These are phyloP conservation scores for Vipera ursinii DNA, from an alignment of 2,797 vertebrate species.

Conservation along the genomic window DNA sequence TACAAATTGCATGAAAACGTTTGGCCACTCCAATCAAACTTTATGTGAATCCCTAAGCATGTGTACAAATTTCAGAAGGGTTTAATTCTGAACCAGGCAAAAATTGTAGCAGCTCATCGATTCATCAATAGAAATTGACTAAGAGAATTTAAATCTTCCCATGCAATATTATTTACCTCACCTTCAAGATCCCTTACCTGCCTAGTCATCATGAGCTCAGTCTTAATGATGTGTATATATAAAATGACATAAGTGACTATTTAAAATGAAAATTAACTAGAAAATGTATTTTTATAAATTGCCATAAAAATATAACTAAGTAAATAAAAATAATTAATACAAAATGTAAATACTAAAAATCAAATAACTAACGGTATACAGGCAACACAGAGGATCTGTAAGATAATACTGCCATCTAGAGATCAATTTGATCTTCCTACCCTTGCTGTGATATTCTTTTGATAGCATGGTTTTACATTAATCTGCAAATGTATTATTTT, in stretches of 20 bases:
- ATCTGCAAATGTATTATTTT: background rate
- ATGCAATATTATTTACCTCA: background rate
- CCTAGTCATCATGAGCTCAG: background rate
- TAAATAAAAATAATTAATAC: background rate
- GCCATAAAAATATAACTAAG: background rate
- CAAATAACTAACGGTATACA: background rate
- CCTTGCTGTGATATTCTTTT: slow-evolving; percentile 3
- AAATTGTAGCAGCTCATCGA: background rate
- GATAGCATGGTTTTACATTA: background rate
- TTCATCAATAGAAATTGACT: background rate
- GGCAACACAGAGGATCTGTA: background rate
- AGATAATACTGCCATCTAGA: slow-evolving; percentile 58
- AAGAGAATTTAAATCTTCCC: background rate
- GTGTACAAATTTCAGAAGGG: background rate
- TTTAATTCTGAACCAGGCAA: background rate
- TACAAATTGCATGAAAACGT: background rate
- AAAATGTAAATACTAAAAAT: background rate
- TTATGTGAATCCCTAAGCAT: background rate
- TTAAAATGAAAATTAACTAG: background rate
- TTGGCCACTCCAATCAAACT: background rate
- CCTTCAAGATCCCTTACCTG: background rate
- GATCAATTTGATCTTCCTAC: slow-evolving; percentile 39
- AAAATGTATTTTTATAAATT: background rate
- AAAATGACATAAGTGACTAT: background rate
- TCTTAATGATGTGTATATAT: background rate